Evolutionary conservation across 64 coral and sea anemone genomes (phyloP), one percentile per base, ranked within the genome.

Genomic region (Exaiptasia diaphana): DNA sequence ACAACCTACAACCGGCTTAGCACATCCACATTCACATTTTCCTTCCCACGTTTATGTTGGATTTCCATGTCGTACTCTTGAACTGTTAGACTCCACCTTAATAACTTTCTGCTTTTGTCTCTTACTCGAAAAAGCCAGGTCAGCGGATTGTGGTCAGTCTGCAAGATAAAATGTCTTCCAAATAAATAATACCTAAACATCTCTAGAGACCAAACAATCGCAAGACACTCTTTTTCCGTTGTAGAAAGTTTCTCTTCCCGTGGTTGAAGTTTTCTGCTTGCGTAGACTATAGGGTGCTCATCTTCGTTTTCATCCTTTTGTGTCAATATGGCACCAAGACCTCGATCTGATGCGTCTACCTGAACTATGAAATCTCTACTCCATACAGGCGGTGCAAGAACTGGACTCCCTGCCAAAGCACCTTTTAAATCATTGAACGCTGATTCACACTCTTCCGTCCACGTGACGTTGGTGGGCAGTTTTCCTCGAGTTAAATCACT

Each of bases 131-230:
- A 33, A 4, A 85, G 24, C 8, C 57, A 85, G 20, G 61, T 37
- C 0, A 85, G n/a, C 7, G 82, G 82, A 38, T 74, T 85, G 53
- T 85, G 82, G 24, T 85, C 82, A 20, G 65, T 46, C 71, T 59
- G 12, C 4, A 50, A 33, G 28, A n/a, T 30, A 56, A 77, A 77
- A 4, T 10, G 26, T 9, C 45, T 55, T 14, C 50, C 27, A 29
- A 56, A 20, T 36, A 77, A 31, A 77, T 77, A 58, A 20, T 36
- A 54, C 12, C 74, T 25, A 35, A 77, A 77, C 29, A 34, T 5
- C 32, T 77, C 74, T 17, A 77, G 25, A 20, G 74, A 45, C 74
- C 50, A 77, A 28, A 77, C 32, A 12, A 77, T 77, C 40, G 46
- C 74, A 2, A 54, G 15, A 8, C 24, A 50, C 21, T 77, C 74